Evolutionary conservation across 1,140 invertebrate species (phyloP), one percentile per base, ranked within the genome.

Genomic region (Microplitis mediator): DNA sequence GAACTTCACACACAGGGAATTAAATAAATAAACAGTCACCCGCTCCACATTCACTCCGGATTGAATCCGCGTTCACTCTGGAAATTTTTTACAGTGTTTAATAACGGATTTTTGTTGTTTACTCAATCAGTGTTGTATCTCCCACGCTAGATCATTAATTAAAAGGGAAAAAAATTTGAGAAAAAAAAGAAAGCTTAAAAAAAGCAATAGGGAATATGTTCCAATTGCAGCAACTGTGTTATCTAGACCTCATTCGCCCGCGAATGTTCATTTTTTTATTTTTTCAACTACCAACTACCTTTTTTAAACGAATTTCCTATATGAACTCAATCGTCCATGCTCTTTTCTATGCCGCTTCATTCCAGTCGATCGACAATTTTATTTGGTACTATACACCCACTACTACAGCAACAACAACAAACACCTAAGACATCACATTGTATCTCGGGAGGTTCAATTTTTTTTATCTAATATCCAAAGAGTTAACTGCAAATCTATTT

Each of bases 261-360:
- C 13, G 52, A n/a, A 54, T 54, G 52, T 54, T 16, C n/a, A 54
- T 54, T 54, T 54, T 54, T 54, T 54, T 11, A 45, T 11, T 45
- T 45, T 45, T 45, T 45, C 39, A 45, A 45, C 39, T 23, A 23
- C 58, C 23, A 13, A 63, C 35, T 35, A 54, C 13, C 35, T 63
- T 63, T 63, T 39, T 63, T 36, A 63, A 60, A 36, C 14, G 61
- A 63, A 63, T 32, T 63, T 63, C 13, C 58, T 60, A 14, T 63
- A 63, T 63, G 16, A n/a, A 63, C 35, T 16, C 61, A 63, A 36
- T 63, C 61, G 34, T 6, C 35, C 35, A 14, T 32, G 58, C 8
- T 36, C 32, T n/a, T 35, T 36, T 63, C 23, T 11, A 36, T 63
- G n/a, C n/a, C 16, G 52, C n/a, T 54, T 54, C 16, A 16, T 54